A percentile compares a stretch with the other conserved stretches of the same genome.
These are phyloP conservation scores for Trachelus troglodyta DNA, from an alignment of 2,888 invertebrate species.

Conservation along the genomic window DNA sequence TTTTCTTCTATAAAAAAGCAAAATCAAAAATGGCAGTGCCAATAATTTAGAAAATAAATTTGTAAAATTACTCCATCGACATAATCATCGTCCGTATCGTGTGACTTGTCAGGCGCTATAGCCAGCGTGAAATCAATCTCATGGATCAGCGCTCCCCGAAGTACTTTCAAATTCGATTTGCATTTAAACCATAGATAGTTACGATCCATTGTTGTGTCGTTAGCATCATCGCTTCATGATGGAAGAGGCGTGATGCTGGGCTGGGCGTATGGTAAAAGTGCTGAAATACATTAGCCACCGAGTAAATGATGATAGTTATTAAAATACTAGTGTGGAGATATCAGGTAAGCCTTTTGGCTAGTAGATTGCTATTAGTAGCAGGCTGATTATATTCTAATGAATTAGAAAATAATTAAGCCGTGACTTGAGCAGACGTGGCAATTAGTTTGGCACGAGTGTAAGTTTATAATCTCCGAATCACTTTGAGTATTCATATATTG, in stretches of 20 bases:
- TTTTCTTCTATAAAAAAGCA: background rate
- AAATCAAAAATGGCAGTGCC: background rate
- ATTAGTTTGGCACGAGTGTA: background rate
- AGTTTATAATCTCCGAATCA: background rate
- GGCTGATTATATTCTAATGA: background rate
- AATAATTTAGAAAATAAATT: background rate
- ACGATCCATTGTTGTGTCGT: background rate
- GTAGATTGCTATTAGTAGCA: background rate
- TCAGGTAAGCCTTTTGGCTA: background rate
- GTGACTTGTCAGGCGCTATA: background rate
- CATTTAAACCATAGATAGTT: background rate
- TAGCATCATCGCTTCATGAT: background rate
- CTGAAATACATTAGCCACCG: background rate
- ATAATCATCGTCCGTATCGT: background rate
- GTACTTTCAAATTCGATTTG: background rate
- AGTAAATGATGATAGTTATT: background rate
- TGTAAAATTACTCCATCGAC: background rate
- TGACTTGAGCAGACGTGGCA: background rate
- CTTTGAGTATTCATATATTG: background rate
- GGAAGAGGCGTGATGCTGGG: background rate
- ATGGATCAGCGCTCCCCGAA: background rate
- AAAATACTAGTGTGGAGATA: background rate
- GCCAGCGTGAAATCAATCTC: background rate
- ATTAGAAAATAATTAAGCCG: background rate
- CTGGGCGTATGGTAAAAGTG: too few species aligned